These are phyloP conservation scores for Sinocyclocheilus anshuiensis DNA, from an alignment of 2,113 vertebrate genomes.

Conservation along the genomic window DNA sequence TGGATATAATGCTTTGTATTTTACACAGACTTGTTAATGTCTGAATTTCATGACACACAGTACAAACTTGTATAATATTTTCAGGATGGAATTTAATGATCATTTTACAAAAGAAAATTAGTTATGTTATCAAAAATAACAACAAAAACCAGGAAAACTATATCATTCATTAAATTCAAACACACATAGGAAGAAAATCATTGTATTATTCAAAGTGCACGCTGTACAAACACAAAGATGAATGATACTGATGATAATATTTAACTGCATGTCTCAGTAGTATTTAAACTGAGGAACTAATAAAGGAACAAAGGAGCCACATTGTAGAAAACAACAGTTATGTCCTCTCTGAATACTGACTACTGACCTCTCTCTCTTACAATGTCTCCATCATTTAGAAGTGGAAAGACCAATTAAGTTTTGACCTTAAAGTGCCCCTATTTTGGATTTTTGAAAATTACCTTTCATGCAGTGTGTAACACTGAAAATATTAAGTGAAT, in stretches of 20 bases:
- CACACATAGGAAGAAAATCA: conserved; percentile 52
- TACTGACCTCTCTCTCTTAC: neutral
- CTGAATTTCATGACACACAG: neutral
- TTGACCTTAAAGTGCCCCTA: neutral
- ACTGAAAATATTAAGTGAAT: no score
- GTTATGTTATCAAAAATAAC: conserved; percentile 55
- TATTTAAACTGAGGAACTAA: conserved; percentile 73
- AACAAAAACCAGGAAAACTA: conserved; percentile 65
- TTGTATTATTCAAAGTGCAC: conserved; percentile 63
- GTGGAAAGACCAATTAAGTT: neutral
- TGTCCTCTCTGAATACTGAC: neutral
- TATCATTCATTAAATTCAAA: conserved; percentile 61
- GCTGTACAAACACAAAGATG: conserved; percentile 62
- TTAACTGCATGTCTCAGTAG: conserved; percentile 75
- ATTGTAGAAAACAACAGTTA: neutral
- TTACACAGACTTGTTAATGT: neutral
- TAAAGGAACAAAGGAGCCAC: conserved; percentile 52
- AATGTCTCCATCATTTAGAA: neutral
- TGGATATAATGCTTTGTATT: neutral
- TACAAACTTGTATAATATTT: neutral
- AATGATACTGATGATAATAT: conserved; percentile 54
- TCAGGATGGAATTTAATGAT: neutral
- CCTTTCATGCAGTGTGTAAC: no score
- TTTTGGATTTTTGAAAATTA: no score
- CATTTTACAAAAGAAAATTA: conserved; percentile 44